Percentiles rank a stretch among this genome's conserved stretches.
These are phyloP conservation scores for Casuarius casuarius DNA, from an alignment of 2,113 vertebrate species.

Conservation along the genomic window DNA sequence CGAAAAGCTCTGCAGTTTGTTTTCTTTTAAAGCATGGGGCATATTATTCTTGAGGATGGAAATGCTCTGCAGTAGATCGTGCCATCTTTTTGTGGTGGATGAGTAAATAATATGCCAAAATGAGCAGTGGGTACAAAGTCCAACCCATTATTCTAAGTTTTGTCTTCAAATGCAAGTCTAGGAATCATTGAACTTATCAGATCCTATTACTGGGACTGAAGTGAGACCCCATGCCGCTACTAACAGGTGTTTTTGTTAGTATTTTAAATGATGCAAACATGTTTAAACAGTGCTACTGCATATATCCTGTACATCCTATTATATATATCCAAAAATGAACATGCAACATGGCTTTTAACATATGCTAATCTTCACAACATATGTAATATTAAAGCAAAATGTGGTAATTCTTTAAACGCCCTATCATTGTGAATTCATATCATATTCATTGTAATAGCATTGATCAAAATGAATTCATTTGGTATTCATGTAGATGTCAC, in stretches of 20 bases:
- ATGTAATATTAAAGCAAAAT: slow-evolving; percentile 71
- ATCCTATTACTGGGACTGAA: not conserved
- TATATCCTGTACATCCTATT: not conserved
- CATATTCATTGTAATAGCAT: slow-evolving; percentile 82
- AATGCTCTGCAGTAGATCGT: not conserved
- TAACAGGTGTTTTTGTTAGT: not conserved
- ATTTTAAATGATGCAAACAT: not conserved
- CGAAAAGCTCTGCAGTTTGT: not conserved
- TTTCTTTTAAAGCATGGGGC: not conserved
- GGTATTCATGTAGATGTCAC: slow-evolving; percentile 86
- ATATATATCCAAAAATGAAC: not conserved
- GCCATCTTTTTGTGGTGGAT: not conserved
- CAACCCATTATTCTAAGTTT: fast-evolving
- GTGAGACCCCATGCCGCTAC: not conserved
- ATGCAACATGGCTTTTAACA: not conserved
- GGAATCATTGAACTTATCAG: not conserved
- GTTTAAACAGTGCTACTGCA: not conserved
- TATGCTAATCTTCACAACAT: slow-evolving; percentile 51
- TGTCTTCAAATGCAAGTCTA: not conserved
- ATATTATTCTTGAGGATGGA: not conserved
- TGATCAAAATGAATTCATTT: slow-evolving; percentile 87
- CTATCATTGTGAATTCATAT: slow-evolving; percentile 79
- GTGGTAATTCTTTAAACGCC: slow-evolving; percentile 65
- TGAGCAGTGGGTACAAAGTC: not conserved
- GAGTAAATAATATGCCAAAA: not conserved